Percentiles rank a stretch among this genome's conserved stretches.
Conservation (phyloP, 2,113 vertebrate genomes). For the Odontophorus gujanensis region DNA sequence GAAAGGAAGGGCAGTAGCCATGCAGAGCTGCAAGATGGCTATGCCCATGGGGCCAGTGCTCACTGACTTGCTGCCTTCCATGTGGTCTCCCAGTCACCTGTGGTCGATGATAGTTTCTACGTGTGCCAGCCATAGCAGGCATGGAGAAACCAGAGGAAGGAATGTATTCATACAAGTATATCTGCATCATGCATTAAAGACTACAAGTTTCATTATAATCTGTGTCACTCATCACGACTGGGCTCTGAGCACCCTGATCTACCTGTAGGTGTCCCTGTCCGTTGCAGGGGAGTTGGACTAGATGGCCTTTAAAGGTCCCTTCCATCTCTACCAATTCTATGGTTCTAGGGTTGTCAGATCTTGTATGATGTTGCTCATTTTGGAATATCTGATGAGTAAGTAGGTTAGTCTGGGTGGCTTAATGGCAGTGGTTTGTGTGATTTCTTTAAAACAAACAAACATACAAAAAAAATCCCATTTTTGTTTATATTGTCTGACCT, state of each 20-base stretch:
- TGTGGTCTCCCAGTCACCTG: not conserved
- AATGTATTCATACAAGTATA: not conserved
- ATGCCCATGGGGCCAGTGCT: not conserved
- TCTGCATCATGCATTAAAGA: not conserved
- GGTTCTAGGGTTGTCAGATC: not conserved
- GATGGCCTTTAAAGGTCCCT: no score
- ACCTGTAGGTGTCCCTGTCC: no score
- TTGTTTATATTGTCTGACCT: not conserved
- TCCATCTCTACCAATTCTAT: no score
- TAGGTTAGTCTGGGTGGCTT: not conserved
- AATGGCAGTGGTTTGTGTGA: not conserved
- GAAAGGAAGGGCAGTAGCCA: not conserved
- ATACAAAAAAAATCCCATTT: not conserved
- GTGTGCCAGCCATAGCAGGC: not conserved
- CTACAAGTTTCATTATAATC: not conserved
- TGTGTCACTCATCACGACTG: not conserved
- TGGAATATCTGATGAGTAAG: not conserved
- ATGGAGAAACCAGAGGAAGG: not conserved
- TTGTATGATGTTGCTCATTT: not conserved
- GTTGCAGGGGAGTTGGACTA: no score
- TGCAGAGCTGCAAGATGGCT: not conserved
- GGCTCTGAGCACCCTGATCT: no score
- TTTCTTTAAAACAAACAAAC: not conserved
- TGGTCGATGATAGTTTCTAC: not conserved
- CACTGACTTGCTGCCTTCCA: not conserved